Base-by-base conservation (phyloP, 1,140 invertebrate species). In the Propsilocerus akamusi region DNA sequence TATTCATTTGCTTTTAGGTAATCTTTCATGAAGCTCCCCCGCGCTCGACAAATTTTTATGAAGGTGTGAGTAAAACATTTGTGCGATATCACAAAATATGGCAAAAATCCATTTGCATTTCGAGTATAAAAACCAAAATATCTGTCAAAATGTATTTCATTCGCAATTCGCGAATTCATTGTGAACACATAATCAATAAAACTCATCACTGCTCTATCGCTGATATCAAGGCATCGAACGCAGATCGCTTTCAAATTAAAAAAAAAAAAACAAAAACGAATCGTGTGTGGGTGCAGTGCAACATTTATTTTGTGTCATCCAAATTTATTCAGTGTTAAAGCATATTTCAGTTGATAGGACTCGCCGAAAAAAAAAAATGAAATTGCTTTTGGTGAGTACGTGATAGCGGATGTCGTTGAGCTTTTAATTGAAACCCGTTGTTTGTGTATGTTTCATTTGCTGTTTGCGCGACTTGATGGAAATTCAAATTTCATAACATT, bases 371-470 rank as follows among this genome's bases (percentile, higher is more conserved):
- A 30, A 30, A 30, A 30, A 30, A 30, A 41, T 41, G 34, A 41
- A 41, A 41, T 41, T 41, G 34, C 17, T 41, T 41, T 41, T 41
- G 34, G 34, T 41, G 34, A 41, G 34, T 41, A 20, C 14, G 22
- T n/a, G n/a, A 30, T 30, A 30, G 10, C n/a, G 28, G 10, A n/a
- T 30, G 28, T 30, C 10, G 10, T 11, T 30, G n/a, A 30, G n/a
- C n/a, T 30, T 30, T 30, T 30, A 30, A 11, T 11, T 30, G 28
- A 8, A 11, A 11, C 28, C n/a, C 28, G 28, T 30, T 30, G 10
- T 30, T 30, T 30, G n/a, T n/a, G n/a, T 11, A 26, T 11, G 5
- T 11, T 26, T 26, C 26, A 11, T 30, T 30, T n/a, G 28, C 10
- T 30, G 10, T 11, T 30, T 8, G 3, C 6, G 28, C 10, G 28